Base-by-base conservation (phyloP, 2,888 invertebrate genomes). In the Trissonchulus sp. region DNA sequence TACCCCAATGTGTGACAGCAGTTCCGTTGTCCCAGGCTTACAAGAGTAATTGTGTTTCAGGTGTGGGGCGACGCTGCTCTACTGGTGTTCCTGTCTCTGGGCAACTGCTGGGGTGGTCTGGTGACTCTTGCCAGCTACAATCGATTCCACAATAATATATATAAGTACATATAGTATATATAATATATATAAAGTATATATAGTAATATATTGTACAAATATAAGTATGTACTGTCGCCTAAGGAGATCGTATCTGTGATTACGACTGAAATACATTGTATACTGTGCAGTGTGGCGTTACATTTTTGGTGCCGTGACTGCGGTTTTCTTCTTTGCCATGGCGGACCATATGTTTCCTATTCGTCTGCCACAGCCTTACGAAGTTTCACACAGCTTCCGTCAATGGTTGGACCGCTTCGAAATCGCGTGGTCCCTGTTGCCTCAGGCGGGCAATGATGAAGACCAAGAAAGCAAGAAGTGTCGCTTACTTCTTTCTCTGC, bases 71-170 rank as follows among this genome's bases (percentile, higher is more conserved):
- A 92, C 83, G 92, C 92, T 0, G 91, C 92, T 0, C 91, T 92
- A 33, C 93, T 93, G 85, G 92, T 93, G 82, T 93, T 93, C 86
- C 93, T 92, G 84, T 92, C 93, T 0, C 86, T 93, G 34, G 92
- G 92, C 81, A 92, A 92, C 1, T 91, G 92, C 73, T 92, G 93
- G 91, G 93, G 93, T 73, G 93, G 93, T 62, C 88, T 93, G 23
- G 92, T 93, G 74, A 93, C 92, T 0, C 88, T 93, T 75, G 91
- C 92, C 72, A 92, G 92, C 30, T 93, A 93, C 85, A 93, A 92
- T 86, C 90, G 91, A 82, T 93, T 93, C 84, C 89, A 90, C 76
- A 93, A 92, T 85, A 91, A 93, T 82, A 91, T 91, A 81, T 91
- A 91, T 85, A 89, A 89, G 90, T 90, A 30, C 60, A 79, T 79